These are phyloP conservation scores for Aepyceros melampus DNA, from an alignment of 2,113 vertebrate species.

Conservation along the genomic window DNA sequence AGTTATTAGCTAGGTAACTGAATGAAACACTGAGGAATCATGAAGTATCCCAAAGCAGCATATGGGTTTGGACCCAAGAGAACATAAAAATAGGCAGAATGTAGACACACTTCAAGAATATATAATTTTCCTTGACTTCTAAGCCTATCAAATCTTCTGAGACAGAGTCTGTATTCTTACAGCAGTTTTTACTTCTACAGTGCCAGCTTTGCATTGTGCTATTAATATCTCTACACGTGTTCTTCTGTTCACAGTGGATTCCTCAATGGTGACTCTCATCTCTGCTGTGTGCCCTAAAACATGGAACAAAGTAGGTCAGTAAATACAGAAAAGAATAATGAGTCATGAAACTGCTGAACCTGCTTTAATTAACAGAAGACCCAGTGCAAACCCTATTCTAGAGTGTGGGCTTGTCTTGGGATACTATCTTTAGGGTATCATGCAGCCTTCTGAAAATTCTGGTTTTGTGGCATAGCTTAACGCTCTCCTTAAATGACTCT, in stretches of 20 bases:
- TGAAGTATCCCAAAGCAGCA: not conserved
- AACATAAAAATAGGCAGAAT: not conserved
- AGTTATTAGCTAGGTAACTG: not conserved
- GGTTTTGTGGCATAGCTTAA: not conserved
- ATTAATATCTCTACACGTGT: not conserved
- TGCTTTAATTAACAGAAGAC: not conserved
- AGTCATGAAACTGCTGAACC: not conserved
- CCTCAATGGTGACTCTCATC: not conserved
- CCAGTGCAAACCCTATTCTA: not conserved
- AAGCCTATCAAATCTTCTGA: not conserved
- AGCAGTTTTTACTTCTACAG: not conserved
- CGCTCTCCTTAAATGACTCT: not conserved
- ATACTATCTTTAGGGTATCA: not conserved
- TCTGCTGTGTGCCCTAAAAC: not conserved
- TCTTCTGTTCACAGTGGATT: not conserved
- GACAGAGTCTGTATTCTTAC: not conserved
- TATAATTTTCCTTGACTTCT: not conserved
- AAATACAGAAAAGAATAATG: not conserved
- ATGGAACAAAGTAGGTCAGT: not conserved
- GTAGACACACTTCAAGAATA: not conserved
- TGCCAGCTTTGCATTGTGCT: not conserved
- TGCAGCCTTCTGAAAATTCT: not conserved
- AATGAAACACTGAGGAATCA: not conserved
- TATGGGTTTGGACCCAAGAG: not conserved
- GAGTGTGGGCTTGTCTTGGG: not conserved